Conservation (phyloP, 2,797 vertebrate species). For the Gymnothorax javanicus region DNA sequence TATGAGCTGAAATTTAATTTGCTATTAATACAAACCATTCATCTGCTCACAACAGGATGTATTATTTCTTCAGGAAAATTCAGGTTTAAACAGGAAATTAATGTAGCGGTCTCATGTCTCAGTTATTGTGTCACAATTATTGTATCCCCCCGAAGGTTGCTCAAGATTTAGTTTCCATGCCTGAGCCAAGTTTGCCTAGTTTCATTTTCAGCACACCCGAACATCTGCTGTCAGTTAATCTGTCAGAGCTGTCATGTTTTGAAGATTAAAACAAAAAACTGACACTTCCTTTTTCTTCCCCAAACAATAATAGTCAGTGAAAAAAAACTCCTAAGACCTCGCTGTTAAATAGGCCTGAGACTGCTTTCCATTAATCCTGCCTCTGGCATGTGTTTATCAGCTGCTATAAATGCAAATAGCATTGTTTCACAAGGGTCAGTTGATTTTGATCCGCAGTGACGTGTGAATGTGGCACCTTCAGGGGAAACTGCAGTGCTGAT, state of each 20-base stretch:
- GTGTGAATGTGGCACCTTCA: not conserved
- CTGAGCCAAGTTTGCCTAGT: not conserved
- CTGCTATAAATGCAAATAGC: not conserved
- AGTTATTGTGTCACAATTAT: not conserved
- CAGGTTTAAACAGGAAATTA: no score
- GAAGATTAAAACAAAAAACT: not conserved
- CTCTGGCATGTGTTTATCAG: not conserved
- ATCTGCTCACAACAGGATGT: no score
- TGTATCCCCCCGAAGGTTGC: not conserved
- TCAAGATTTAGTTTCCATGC: not conserved
- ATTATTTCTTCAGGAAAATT: no score
- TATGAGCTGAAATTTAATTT: no score
- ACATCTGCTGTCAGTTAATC: conserved; percentile 18
- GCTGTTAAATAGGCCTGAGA: not conserved
- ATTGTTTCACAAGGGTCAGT: conserved; percentile 11
- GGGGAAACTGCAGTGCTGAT: not conserved
- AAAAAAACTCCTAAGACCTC: not conserved
- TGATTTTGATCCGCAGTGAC: not conserved
- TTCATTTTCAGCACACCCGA: not conserved
- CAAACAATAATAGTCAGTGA: not conserved
- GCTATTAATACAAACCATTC: no score
- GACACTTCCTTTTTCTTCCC: not conserved
- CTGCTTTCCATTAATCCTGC: not conserved
- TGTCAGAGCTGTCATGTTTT: conserved; percentile 15
- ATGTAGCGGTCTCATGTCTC: no score